Percentiles rank a stretch among this genome's conserved stretches.
These are phyloP conservation scores for Iphiclides podalirius DNA, from an alignment of 2,888 invertebrate genomes.

Conservation along the genomic window DNA sequence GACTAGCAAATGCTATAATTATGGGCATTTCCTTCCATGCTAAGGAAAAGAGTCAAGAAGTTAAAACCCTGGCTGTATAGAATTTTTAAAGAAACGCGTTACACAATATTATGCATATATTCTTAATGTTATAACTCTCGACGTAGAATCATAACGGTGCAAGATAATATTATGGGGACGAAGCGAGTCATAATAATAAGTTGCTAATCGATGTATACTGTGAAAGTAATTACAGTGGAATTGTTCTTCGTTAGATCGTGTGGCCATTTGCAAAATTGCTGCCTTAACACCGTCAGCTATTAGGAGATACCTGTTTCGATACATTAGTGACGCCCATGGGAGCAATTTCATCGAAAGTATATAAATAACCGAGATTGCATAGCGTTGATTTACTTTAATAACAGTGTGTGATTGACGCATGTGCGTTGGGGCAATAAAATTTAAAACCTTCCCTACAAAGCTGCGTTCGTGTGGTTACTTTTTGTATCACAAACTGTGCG, in stretches of 20 bases:
- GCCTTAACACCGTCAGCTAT: conserved; percentile 50
- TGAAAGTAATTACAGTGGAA: conserved; percentile 18
- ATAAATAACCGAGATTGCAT: conserved; percentile 48
- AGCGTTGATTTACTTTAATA: conserved; percentile 46
- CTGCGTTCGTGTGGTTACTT: too few relatives aligned
- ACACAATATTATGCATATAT: too few relatives aligned
- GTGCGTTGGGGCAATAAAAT: conserved; percentile 40
- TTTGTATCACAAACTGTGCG: conserved; percentile 26
- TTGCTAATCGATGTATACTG: conserved; percentile 20
- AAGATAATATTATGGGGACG: conserved; percentile 8
- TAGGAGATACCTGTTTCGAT: conserved; percentile 57
- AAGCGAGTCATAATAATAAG: conserved; percentile 14
- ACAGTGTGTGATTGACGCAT: conserved; percentile 44
- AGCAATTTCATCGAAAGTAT: conserved; percentile 48
- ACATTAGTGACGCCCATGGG: conserved; percentile 53
- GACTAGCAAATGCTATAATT: too few relatives aligned
- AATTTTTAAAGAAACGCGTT: too few relatives aligned
- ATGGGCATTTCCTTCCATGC: too few relatives aligned
- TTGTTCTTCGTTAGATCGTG: conserved; percentile 22
- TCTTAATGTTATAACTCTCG: too few relatives aligned
- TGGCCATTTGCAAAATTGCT: conserved; percentile 64
- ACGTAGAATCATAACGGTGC: conserved; percentile 16
- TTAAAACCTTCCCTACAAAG: conserved; percentile 30
- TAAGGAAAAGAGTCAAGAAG: too few relatives aligned
- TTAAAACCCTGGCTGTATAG: too few relatives aligned